These are phyloP conservation scores for Harpagoxenus sublaevis DNA, from an alignment of 2,888 invertebrate genomes.

Conservation along the genomic window DNA sequence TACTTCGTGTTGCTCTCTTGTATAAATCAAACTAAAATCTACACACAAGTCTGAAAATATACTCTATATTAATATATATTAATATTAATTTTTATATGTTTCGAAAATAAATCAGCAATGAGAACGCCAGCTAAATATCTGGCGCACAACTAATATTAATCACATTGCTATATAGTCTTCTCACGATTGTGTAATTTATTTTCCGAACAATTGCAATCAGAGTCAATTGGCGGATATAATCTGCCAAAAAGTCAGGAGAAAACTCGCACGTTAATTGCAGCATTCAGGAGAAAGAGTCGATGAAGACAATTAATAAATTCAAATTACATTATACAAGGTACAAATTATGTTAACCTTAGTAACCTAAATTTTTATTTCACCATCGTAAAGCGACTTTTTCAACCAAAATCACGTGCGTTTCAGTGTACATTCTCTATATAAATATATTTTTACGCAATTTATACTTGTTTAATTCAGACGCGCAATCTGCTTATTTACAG, in stretches of 20 bases:
- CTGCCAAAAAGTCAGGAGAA: constrained; percentile 4
- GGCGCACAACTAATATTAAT: background rate
- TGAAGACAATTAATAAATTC: constrained; percentile 2
- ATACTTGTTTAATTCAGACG: background rate
- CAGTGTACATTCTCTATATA: background rate
- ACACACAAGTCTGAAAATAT: background rate
- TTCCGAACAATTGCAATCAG: constrained; percentile 34
- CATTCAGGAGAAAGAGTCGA: background rate
- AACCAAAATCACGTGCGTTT: background rate
- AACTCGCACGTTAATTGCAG: background rate
- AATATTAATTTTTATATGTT: constrained; percentile 3
- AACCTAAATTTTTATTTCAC: background rate
- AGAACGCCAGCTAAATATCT: constrained; percentile 42
- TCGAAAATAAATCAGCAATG: constrained; percentile 38
- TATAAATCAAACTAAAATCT: background rate
- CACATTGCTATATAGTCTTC: constrained; percentile 13
- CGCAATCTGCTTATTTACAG: constrained; percentile 44
- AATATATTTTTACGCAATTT: constrained; percentile 5
- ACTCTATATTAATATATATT: background rate
- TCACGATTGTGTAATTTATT: constrained; percentile 19
- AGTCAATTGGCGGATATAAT: constrained; percentile 21
- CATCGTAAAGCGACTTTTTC: background rate
- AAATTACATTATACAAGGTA: constrained; percentile 16
- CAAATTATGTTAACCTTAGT: constrained; percentile 15
- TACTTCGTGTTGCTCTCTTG: background rate